Base-by-base conservation (phyloP, 1,140 invertebrate species). In the Brachionus asplanchnoidis region DNA sequence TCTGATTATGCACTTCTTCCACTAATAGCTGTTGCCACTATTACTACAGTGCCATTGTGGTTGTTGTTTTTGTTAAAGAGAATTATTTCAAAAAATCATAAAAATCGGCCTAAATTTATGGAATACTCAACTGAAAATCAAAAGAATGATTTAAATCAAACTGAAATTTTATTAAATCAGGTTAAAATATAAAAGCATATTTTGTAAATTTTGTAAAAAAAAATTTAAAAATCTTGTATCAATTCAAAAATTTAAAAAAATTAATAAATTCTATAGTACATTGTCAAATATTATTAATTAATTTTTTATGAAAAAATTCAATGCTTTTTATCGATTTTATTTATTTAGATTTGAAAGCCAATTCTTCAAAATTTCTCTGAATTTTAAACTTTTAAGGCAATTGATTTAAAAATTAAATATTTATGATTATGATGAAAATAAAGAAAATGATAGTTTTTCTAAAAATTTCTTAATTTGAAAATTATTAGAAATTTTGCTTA, bases 1-100 rank as follows among this genome's bases (percentile, higher is more conserved):
- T 88, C 89, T 0, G 90, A 91, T 46, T 83, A 91, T 44, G 88
- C 89, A 1, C 87, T 89, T 7, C 88, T 91, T n/a, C 87, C 87
- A 0, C 87, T 90, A 0, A 86, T 90, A 6, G 88, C 89, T n/a
- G 93, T 94, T 32, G 95, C 95, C 14, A 93, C 96, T 42, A 96
- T 98, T 94, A 98, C 96, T 1, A 96, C 96, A n/a, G 87, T 97
- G 32, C 95, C 97, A 0, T 91, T 98, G 85, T 85, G 82, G 82
- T 28, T 84, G 44, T 32, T 53, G 1, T 56, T 84, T 44, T 46
- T 84, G 8, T 3, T 84, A 6, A 68, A 66, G 8, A 82, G 65
- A 40, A 5, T 60, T 6, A 14, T 3, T 14, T 68, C 79, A 0
- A 65, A 23, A 44, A 42, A 42, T 6, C 36, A 60, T 3, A 82